Conservation (phyloP, 2,797 vertebrate genomes). For the Pipistrellus kuhlii region DNA sequence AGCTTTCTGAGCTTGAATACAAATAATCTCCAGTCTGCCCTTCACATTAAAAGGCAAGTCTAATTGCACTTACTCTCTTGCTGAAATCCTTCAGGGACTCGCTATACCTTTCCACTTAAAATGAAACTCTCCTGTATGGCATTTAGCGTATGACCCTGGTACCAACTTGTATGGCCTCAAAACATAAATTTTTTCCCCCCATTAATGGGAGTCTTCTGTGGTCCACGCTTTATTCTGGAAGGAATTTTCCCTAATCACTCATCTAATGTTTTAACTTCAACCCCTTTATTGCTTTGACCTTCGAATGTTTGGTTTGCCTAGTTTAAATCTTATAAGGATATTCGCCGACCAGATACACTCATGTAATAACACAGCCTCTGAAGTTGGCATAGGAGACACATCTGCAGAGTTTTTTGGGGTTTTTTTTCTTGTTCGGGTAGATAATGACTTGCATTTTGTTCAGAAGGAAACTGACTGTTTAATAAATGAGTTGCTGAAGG, state of each 20-base stretch:
- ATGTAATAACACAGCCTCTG: conserved; percentile 37
- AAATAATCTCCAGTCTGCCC: background rate
- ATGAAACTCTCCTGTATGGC: background rate
- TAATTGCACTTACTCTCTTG: background rate
- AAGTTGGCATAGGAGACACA: conserved; percentile 72
- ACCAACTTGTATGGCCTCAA: background rate
- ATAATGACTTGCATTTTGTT: conserved; percentile 86
- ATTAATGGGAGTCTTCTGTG: background rate
- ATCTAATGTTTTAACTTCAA: conserved; percentile 28
- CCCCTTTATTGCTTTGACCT: background rate
- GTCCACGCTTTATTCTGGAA: background rate
- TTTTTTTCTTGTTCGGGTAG: conserved; percentile 78
- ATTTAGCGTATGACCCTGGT: background rate
- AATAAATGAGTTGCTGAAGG: conserved; percentile 91
- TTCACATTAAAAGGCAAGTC: conserved; percentile 3
- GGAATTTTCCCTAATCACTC: background rate
- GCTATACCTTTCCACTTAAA: background rate
- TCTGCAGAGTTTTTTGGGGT: conserved; percentile 67
- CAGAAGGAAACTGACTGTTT: conserved; percentile 88
- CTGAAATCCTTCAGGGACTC: background rate
- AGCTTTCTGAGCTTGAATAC: background rate
- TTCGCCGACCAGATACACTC: conserved; percentile 57
- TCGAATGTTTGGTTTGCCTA: conserved; percentile 53
- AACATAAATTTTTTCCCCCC: background rate
- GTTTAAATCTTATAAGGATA: conserved; percentile 29